Conservation (phyloP, 1,140 invertebrate genomes). For the Euwallacea fornicatus region DNA sequence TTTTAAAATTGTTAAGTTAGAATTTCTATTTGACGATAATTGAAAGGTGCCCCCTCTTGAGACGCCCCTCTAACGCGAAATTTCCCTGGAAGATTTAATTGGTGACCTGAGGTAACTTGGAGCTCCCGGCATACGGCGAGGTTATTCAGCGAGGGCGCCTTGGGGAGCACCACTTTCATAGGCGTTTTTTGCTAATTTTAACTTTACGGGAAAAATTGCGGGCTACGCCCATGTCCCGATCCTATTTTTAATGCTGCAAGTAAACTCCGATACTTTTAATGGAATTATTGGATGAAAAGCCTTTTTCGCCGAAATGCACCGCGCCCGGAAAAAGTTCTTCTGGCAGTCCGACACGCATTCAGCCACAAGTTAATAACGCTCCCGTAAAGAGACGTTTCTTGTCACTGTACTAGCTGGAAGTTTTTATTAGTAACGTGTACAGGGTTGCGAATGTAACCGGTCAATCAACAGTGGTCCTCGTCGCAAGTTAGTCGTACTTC, state of each 20-base stretch:
- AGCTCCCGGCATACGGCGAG: too few species aligned
- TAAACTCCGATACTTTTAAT: conserved; percentile 31
- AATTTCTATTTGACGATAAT: too few species aligned
- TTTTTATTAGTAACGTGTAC: conserved; percentile 24
- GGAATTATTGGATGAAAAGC: conserved; percentile 26
- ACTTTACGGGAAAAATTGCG: too few species aligned
- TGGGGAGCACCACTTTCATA: too few species aligned
- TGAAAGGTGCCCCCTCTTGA: too few species aligned
- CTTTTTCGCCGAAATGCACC: conserved; percentile 1
- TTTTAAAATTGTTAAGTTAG: too few species aligned
- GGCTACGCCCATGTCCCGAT: too few species aligned
- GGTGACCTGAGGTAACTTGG: too few species aligned
- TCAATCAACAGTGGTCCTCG: neutral
- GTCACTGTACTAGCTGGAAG: conserved; percentile 12
- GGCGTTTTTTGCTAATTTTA: too few species aligned
- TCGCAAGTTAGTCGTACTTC: neutral
- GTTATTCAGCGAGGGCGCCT: too few species aligned
- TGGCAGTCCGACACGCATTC: conserved; percentile 14
- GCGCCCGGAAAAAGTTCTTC: conserved; percentile 12
- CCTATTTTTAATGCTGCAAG: conserved; percentile 25
- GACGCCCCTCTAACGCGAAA: too few species aligned
- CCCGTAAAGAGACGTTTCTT: conserved; percentile 26
- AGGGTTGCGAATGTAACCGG: neutral
- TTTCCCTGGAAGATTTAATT: too few species aligned
- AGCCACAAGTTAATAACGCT: conserved; percentile 22